phyloP scores from a whole-genome alignment of 2,797 vertebrate genomes.

The Neosilurus hyrtlii region DNA sequence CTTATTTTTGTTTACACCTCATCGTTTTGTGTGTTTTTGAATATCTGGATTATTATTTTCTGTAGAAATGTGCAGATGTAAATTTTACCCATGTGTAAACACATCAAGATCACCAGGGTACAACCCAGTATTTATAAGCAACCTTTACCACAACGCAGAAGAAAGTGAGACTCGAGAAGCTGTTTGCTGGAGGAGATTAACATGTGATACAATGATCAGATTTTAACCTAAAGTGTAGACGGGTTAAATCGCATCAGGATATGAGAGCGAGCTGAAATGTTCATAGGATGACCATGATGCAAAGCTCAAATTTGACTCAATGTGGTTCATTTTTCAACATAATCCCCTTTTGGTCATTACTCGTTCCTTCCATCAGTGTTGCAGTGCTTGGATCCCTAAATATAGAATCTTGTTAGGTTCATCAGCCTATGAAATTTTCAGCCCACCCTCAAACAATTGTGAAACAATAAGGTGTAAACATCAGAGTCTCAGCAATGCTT shows the following conservation, averaged over 20 bases:
- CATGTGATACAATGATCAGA: not conserved
- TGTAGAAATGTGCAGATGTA: not conserved
- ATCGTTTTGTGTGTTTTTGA: not conserved
- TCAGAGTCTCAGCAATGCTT: not conserved
- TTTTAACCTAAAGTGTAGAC: not conserved
- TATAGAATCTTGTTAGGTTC: too few species aligned
- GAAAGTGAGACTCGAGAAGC: not conserved
- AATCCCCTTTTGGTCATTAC: too few species aligned
- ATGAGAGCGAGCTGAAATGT: too few species aligned
- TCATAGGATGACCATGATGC: too few species aligned
- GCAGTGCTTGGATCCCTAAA: too few species aligned
- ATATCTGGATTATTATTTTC: not conserved
- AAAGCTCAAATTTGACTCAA: too few species aligned
- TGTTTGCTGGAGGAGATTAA: not conserved
- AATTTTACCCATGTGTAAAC: not conserved
- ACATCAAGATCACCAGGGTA: not conserved
- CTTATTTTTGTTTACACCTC: not conserved
- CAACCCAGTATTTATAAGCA: not conserved
- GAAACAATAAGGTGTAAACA: not conserved
- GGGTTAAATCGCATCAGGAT: not conserved
- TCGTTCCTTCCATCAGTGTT: too few species aligned
- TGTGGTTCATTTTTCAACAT: too few species aligned
- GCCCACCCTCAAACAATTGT: not conserved
- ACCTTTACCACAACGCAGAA: not conserved
- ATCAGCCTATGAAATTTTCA: too few species aligned